These are phyloP conservation scores for Ancistrus triradiatus DNA, from an alignment of 2,113 vertebrate genomes.

Conservation along the genomic window DNA sequence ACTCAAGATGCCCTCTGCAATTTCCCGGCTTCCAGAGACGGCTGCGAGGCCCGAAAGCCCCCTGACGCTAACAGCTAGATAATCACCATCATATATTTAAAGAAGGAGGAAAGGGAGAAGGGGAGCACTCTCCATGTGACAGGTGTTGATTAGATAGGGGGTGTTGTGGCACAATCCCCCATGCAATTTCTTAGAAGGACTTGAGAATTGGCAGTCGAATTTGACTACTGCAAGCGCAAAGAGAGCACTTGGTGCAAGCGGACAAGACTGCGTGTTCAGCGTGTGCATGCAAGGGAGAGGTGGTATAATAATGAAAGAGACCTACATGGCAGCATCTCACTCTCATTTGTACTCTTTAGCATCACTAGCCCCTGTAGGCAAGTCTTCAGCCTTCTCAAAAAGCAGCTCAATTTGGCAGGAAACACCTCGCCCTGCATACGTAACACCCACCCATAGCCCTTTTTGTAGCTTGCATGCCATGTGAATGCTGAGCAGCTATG, in stretches of 20 bases:
- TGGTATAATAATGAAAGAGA: slow-evolving; percentile 40
- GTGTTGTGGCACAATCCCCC: slow-evolving; percentile 53
- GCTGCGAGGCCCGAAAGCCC: slow-evolving; percentile 40
- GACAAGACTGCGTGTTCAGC: slow-evolving; percentile 9
- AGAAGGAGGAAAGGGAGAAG: slow-evolving; percentile 35
- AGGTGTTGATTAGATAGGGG: slow-evolving; percentile 61
- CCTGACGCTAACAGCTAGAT: slow-evolving; percentile 49
- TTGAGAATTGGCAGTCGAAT: slow-evolving; percentile 50
- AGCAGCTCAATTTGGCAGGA: slow-evolving; percentile 20
- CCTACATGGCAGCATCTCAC: slow-evolving; percentile 31
- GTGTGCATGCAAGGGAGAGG: slow-evolving; percentile 15
- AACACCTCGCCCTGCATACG: slow-evolving; percentile 59
- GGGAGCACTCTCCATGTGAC: slow-evolving; percentile 46
- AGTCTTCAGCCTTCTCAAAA: slow-evolving; percentile 28
- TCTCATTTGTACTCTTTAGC: slow-evolving; percentile 32
- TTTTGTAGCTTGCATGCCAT: slow-evolving; percentile 85
- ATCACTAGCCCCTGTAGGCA: slow-evolving; percentile 33
- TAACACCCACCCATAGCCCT: slow-evolving; percentile 60
- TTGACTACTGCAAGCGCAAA: slow-evolving; percentile 26
- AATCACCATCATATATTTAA: slow-evolving; percentile 59
- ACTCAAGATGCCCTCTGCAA: slow-evolving; percentile 53
- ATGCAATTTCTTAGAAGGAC: slow-evolving; percentile 52
- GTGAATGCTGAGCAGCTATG: slow-evolving; percentile 80
- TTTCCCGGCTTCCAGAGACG: slow-evolving; percentile 50
- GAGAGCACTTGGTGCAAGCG: slow-evolving; percentile 24